phyloP scores from a whole-genome alignment of 2,113 vertebrate species.

The Scomber japonicus region DNA sequence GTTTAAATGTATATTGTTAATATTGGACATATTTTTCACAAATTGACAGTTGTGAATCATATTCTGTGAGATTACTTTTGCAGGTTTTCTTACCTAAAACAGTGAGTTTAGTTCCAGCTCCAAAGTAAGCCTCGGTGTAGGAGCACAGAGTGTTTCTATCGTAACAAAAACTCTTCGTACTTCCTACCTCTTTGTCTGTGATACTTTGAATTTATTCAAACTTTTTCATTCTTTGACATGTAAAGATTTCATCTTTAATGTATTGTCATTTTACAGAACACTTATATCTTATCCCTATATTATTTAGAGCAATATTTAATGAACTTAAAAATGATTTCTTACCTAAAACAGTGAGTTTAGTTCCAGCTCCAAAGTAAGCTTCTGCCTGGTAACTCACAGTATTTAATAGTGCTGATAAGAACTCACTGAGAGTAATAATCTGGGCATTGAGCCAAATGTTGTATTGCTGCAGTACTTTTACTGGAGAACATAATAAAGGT shows the following conservation, averaged over 20 bases:
- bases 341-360: conserved; percentile 33
- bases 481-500: not conserved
- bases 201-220: not conserved
- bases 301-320: not conserved
- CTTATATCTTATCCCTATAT: not conserved
- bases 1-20: too few species aligned
- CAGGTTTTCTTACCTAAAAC: conserved; percentile 78
- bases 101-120: conserved; percentile 79
- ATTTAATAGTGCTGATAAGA: too few species aligned
- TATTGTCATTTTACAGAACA: not conserved
- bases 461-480: not conserved
- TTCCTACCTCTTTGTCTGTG: rapidly evolving
- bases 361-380: too few species aligned
- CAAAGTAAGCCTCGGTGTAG: conserved; percentile 62
- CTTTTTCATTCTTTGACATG: not conserved
- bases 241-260: not conserved
- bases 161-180: conserved; percentile 56
- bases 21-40: not conserved
- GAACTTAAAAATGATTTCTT: not conserved
- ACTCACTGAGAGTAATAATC: not conserved
- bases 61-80: not conserved
- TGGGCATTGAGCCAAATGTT: not conserved
- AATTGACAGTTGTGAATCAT: not conserved
- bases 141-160: conserved; percentile 69
- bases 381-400: too few species aligned